Base-by-base conservation (phyloP, 2,888 invertebrate species). In the Idaea straminata region DNA sequence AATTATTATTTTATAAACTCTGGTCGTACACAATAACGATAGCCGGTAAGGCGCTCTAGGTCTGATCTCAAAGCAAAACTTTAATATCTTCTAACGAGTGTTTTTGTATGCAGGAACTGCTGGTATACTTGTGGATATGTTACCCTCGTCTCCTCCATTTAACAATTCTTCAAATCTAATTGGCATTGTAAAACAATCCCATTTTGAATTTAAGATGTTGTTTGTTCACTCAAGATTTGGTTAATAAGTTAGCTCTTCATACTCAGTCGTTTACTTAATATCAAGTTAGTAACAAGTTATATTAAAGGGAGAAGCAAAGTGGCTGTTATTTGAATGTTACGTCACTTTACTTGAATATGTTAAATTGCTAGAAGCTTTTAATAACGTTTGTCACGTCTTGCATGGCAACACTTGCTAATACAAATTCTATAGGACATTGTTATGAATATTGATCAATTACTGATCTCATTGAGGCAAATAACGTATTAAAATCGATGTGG, bases 221-320 rank as follows among this genome's bases (percentile, higher is more conserved):
- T 47, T 47, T 47, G 47, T 47, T 47, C 47, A 13, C 47, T 47
- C 10, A 38, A 61, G 57, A 57, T 63, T 57, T 35, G 16, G 7
- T 63, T 59, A 66, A 61, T 66, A 47, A 61, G 61, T 6, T 36
- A 57, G 36, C 58, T 62, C 16, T 16, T 47, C 47, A 47, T 47
- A 6, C 13, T 47, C 47, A 47, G 10, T 47, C 3, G 10, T 47
- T 47, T 47, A 36, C 10, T 36, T 47, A 47, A 4, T 47, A 47
- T 47, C 47, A 7, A 47, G 7, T 47, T 47, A 7, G 7, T 13
- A 47, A 47, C 47, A 7, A 13, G 10, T 5, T 13, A 47, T 47
- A 47, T 47, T 10, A 47, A 47, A 47, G 7, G 13, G 47, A 2
- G 25, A 25, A 25, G 25, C 25, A 25, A 25, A 10, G 4, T 47